A percentile compares a stretch with the other conserved stretches of the same genome.
Conservation (phyloP, 2,888 invertebrate genomes). For the Punctoribates punctum region DNA sequence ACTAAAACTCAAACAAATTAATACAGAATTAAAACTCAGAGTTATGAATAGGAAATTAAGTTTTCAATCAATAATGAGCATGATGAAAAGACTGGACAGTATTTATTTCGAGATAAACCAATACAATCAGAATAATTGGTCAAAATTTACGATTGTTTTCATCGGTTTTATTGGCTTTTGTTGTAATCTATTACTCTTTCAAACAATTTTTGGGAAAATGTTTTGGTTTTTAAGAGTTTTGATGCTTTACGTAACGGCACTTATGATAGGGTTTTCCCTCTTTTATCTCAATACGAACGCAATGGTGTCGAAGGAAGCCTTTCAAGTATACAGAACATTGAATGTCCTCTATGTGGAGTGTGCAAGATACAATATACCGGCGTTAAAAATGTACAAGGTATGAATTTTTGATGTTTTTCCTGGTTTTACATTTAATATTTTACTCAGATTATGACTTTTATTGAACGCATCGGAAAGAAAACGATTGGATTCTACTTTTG, state of each 20-base stretch:
- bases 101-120: neutral
- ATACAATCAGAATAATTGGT: neutral
- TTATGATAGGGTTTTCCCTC: neutral
- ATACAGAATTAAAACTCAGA: too few species aligned
- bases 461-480: too few species aligned
- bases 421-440: too few species aligned
- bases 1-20: too few species aligned
- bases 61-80: neutral
- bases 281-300: neutral
- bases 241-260: neutral
- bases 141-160: neutral
- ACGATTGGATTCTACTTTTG: too few species aligned
- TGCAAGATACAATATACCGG: too few species aligned
- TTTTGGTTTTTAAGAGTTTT: neutral
- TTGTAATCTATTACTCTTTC: neutral
- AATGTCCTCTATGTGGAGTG: too few species aligned
- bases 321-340: too few species aligned
- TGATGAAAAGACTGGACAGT: neutral
- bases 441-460: too few species aligned
- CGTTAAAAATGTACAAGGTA: too few species aligned
- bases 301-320: neutral
- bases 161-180: neutral
- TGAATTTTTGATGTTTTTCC: too few species aligned
- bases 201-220: neutral
- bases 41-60: too few species aligned